A percentile compares a stretch with the other conserved stretches of the same genome.
Evolutionary conservation across 2,113 vertebrate genomes (phyloP).

Genomic region (Dipodomys spectabilis): DNA sequence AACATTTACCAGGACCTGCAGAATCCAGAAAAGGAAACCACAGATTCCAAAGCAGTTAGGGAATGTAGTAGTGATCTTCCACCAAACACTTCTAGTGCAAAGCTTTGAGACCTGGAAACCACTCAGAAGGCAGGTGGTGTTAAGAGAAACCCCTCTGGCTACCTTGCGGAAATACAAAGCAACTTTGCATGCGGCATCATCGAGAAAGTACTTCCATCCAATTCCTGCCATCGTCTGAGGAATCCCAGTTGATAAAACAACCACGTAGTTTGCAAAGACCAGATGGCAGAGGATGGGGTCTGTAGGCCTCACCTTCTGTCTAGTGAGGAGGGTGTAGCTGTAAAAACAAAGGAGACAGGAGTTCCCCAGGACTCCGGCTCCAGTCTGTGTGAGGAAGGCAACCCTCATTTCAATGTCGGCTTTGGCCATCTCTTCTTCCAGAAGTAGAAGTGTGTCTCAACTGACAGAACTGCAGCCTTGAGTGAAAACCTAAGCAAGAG

Average conservation of each 20-base stretch:
- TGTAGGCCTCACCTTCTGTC: background rate
- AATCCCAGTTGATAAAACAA: background rate
- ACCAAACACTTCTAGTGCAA: no score
- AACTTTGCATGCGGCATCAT: background rate
- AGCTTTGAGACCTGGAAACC: no score
- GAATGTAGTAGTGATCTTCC: no score
- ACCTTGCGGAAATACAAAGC: background rate
- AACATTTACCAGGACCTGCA: no score
- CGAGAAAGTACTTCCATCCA: background rate
- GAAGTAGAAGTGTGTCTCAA: no score
- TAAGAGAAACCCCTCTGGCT: no score
- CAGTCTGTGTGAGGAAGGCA: background rate
- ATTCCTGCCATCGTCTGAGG: background rate
- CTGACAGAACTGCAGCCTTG: no score
- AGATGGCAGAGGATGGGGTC: background rate
- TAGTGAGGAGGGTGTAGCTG: background rate
- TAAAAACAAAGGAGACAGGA: background rate
- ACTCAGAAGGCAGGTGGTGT: no score
- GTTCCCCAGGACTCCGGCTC: background rate
- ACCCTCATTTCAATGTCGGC: background rate
- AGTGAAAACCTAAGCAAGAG: no score
- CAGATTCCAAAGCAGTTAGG: no score
- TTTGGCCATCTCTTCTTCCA: no score
- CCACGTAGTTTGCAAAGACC: background rate
- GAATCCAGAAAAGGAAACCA: no score